These are phyloP conservation scores for Ceraclea dissimilis DNA, from an alignment of 2,888 invertebrate genomes.

Conservation along the genomic window DNA sequence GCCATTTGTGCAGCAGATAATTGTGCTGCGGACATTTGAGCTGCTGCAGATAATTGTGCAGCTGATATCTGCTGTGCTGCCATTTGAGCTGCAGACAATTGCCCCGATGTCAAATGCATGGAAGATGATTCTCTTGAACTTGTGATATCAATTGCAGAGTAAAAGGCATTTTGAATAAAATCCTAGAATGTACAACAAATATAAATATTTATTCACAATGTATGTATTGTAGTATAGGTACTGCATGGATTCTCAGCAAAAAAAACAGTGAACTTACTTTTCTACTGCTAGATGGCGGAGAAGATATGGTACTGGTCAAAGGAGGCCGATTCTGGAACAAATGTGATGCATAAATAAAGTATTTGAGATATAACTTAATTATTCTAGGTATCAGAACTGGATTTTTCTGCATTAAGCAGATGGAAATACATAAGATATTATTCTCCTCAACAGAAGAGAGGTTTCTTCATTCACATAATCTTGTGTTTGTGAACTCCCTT, in stretches of 20 bases:
- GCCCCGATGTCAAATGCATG: neutral
- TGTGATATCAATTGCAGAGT: neutral
- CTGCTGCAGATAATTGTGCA: neutral
- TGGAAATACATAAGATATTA: too few relatives aligned
- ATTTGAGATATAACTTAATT: too few relatives aligned
- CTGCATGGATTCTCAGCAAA: too few relatives aligned
- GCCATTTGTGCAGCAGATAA: neutral
- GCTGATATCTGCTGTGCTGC: neutral
- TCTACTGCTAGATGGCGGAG: neutral
- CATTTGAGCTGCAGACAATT: neutral
- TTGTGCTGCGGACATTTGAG: neutral
- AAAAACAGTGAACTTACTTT: neutral
- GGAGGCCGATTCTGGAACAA: neutral
- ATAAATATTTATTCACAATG: too few relatives aligned
- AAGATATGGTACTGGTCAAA: neutral
- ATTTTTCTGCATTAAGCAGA: too few relatives aligned
- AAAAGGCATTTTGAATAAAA: neutral
- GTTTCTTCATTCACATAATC: too few relatives aligned
- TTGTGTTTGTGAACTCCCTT: too few relatives aligned
- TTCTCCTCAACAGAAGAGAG: too few relatives aligned
- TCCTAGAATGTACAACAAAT: neutral
- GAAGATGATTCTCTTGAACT: neutral
- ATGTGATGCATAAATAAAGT: too few relatives aligned
- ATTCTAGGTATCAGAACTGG: too few relatives aligned
- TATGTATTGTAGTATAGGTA: too few relatives aligned